A percentile compares a stretch with the other conserved stretches of the same genome.
These are phyloP conservation scores for Morone chrysops DNA, from an alignment of 2,113 vertebrate genomes.

Conservation along the genomic window DNA sequence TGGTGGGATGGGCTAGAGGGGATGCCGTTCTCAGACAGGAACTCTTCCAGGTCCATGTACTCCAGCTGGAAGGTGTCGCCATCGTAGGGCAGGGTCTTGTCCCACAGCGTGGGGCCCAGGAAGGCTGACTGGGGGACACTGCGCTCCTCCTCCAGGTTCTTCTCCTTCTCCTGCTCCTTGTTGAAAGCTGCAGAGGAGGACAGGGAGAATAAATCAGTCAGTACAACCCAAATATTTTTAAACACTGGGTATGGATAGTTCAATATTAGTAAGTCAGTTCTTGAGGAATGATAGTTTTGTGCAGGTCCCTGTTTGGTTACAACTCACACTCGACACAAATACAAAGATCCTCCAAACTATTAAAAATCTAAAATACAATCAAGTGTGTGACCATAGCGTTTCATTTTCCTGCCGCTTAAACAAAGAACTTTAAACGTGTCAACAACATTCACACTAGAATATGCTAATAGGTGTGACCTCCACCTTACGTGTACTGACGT, in stretches of 20 bases:
- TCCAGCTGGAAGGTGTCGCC: constrained; percentile 98
- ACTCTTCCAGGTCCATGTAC: constrained; percentile 99
- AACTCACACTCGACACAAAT: too few species aligned
- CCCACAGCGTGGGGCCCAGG: constrained; percentile 98
- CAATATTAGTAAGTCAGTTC: too few species aligned
- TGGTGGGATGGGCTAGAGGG: constrained; percentile 92
- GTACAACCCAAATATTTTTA: constrained; percentile 59
- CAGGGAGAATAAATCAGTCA: neutral
- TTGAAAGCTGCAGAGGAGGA: constrained; percentile 82
- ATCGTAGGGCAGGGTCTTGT: constrained; percentile 98
- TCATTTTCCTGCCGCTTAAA: neutral
- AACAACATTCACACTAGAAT: neutral
- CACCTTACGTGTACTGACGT: neutral
- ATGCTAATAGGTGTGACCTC: neutral
- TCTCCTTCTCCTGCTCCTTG: constrained; percentile 93
- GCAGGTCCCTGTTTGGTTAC: too few species aligned
- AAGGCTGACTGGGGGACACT: constrained; percentile 93
- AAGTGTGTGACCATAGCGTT: too few species aligned
- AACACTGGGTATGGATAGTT: too few species aligned
- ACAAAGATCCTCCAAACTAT: too few species aligned
- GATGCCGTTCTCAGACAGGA: constrained; percentile 97
- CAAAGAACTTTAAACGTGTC: neutral
- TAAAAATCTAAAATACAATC: too few species aligned
- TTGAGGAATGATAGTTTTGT: too few species aligned
- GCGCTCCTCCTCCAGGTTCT: constrained; percentile 95